Evolutionary conservation across 2,113 vertebrate species (phyloP).

Genomic region (Petromus typicus): DNA sequence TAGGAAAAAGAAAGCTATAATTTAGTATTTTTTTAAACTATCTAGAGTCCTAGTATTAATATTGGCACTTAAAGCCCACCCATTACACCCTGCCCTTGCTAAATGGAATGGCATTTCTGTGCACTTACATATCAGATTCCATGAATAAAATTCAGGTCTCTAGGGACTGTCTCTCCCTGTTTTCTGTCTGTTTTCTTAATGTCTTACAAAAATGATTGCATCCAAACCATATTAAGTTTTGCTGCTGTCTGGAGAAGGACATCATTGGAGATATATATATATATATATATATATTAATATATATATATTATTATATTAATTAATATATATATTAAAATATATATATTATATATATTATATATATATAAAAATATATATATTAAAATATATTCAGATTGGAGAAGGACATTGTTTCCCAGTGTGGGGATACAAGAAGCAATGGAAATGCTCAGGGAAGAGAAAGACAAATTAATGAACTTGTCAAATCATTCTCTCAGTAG

Average conservation of each 20-base stretch:
- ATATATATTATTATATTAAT: too few species aligned
- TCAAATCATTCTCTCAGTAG: slow-evolving; percentile 3
- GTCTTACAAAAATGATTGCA: background rate
- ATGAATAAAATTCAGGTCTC: background rate
- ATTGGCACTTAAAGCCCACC: background rate
- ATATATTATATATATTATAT: too few species aligned
- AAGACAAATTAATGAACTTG: slow-evolving; percentile 26
- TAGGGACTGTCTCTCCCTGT: background rate
- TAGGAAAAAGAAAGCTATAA: slow-evolving; percentile 9
- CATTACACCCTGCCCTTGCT: background rate
- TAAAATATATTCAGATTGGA: background rate
- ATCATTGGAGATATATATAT: too few species aligned
- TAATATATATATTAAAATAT: too few species aligned
- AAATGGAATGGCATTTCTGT: background rate
- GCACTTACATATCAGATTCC: background rate
- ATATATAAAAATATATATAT: too few species aligned
- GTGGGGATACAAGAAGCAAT: background rate
- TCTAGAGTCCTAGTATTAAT: background rate
- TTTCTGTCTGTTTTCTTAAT: background rate
- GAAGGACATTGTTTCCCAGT: background rate
- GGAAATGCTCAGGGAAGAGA: background rate
- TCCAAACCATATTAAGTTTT: background rate
- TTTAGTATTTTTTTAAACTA: slow-evolving; percentile 45
- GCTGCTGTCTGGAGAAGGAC: too few species aligned
- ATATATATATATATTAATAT: too few species aligned